Base-by-base conservation (phyloP, 2,888 invertebrate species). In the Orthosia gracilis region DNA sequence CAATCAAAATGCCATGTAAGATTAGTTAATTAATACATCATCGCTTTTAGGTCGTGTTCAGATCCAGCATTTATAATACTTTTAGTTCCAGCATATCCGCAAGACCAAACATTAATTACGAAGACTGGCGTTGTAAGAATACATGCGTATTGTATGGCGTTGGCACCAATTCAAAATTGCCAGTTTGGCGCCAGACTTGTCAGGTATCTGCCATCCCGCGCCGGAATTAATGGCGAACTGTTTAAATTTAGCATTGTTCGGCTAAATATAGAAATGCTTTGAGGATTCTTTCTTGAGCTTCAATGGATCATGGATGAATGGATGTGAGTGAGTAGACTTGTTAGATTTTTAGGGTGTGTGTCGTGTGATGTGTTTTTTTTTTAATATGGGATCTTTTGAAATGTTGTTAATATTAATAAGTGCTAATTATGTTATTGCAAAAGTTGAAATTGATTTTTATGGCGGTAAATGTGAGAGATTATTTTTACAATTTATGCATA, bases 121-220 rank as follows among this genome's bases (percentile, higher is more conserved):
- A 71, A 76, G 58, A 63, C 63, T 21, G 58, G 47, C 61, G 65
- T 45, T 65, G 26, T 70, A 73, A 73, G 75, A 79, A 70, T 80
- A 84, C 82, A 84, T 86, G 78, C 79, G 85, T 85, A 87, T 84
- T 80, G 81, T 82, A 73, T 73, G 76, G 61, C 73, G 70, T 86
- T 91, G 91, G 90, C 91, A 90, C 81, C 73, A 84, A 86, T 86
- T 90, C 90, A 89, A 88, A 89, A 87, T 84, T 84, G 87, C 83
- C 85, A 72, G 75, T 76, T 73, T 69, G 90, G 91, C 89, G 89
- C 89, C 90, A 86, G 82, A 64, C 76, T 79, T 82, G 82, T 81
- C 89, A 87, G 87, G 87, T 85, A 83, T 75, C 76, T 69, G 85
- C 87, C 87, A 85, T 80, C 67, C 79, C 70, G 50, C 47, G 64